These are phyloP conservation scores for Sandelia bainsii DNA, from an alignment of 2,797 vertebrate species.

Conservation along the genomic window DNA sequence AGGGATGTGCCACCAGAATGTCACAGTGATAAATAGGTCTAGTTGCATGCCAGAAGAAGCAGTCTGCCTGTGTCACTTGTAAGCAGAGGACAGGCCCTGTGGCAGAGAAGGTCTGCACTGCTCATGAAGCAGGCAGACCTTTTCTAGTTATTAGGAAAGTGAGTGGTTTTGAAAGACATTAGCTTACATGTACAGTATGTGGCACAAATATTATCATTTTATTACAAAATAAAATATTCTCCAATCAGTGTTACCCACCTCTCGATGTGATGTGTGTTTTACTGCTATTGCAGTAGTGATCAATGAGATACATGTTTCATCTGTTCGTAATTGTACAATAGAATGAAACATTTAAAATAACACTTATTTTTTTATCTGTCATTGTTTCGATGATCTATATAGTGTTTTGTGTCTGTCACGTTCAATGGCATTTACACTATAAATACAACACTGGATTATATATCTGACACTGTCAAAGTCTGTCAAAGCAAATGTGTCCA, in stretches of 20 bases:
- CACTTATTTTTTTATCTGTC: too few relatives aligned
- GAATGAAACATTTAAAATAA: too few relatives aligned
- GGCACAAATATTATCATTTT: conserved; percentile 13
- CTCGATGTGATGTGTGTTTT: not conserved
- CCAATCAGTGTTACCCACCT: not conserved
- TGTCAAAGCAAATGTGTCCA: too few relatives aligned
- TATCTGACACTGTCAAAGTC: too few relatives aligned
- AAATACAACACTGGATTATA: too few relatives aligned
- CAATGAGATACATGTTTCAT: too few relatives aligned
- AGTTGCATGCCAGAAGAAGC: conserved; percentile 56
- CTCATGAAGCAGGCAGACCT: conserved; percentile 5
- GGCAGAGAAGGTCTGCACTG: conserved; percentile 17
- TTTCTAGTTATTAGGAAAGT: conserved; percentile 8
- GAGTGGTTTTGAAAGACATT: conserved; percentile 16
- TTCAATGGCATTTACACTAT: too few relatives aligned
- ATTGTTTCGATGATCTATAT: too few relatives aligned
- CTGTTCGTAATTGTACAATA: too few relatives aligned
- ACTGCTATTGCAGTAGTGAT: not conserved
- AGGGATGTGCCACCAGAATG: conserved; percentile 57
- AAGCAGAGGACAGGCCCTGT: conserved; percentile 38
- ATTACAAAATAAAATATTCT: conserved; percentile 2
- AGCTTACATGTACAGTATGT: not conserved
- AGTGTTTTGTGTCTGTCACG: too few relatives aligned
- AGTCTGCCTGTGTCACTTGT: conserved; percentile 41
- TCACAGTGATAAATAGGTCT: conserved; percentile 71